Evolutionary conservation across 2,113 vertebrate species (phyloP).

Genomic region (Ciconia boyciana): DNA sequence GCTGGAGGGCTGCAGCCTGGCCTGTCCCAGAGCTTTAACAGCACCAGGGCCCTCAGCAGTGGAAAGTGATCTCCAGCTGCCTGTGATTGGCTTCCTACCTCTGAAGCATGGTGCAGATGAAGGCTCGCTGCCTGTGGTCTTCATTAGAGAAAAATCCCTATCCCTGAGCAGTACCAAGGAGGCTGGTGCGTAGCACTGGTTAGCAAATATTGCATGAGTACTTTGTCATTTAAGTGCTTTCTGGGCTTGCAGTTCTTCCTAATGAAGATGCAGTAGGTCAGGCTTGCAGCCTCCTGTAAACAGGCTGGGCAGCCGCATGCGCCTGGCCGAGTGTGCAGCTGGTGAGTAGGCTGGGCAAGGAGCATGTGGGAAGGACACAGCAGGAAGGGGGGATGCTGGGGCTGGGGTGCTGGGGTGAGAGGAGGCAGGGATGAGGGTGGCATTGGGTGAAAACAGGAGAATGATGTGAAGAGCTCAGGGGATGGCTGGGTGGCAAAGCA

Average conservation of each 20-base stretch:
- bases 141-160: neutral
- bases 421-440: neutral
- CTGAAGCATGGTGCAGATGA: accelerated
- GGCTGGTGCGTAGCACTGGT: neutral
- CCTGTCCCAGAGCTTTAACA: neutral
- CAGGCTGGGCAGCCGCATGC: neutral
- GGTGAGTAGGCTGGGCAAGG: neutral
- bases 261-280: neutral
- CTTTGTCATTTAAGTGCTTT: neutral
- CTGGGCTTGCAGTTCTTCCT: slow-evolving; percentile 6
- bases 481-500: neutral
- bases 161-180: neutral
- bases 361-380: accelerated
- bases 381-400: neutral
- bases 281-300: neutral
- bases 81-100: neutral
- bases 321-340: accelerated
- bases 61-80: neutral
- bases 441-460: neutral
- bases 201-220: slow-evolving; percentile 2
- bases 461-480: neutral
- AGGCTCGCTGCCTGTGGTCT: neutral
- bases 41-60: neutral
- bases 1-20: neutral
- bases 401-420: neutral